Base-by-base conservation (phyloP, 2,113 vertebrate genomes). In the Pimephales promelas region DNA sequence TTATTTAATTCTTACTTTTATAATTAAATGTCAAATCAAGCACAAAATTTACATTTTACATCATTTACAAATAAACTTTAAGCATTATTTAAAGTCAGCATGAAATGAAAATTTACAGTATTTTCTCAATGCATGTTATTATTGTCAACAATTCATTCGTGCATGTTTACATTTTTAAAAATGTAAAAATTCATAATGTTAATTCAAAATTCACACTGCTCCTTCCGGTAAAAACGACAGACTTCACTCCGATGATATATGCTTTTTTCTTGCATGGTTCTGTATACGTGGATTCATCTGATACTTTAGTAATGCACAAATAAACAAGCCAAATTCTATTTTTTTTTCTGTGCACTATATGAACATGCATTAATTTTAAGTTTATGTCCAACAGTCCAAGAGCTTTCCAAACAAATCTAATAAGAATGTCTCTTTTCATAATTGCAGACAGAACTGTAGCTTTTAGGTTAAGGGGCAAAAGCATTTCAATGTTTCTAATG, bases 1-100 rank as follows among this genome's bases (percentile, higher is more conserved):
- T 82, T 77, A 83, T 91, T 77, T 77, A 87, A 88, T 87, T 89
- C 83, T 83, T 83, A 88, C 79, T 91, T 93, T 85, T 94, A 88
- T 92, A 92, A 87, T 90, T 89, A 85, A 90, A 93, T 84, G 83
- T 56, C 85, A 86, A 76, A 90, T 90, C 91, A 86, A 61, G 91
- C 84, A 87, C 57, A 81, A 79, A 74, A 68, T 22, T 14, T 10
- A 10, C 1, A 10, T 10, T 59, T 59, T 24, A 4, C 56, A 54
- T 9, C 1, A 49, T 49, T 14, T 49, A 49, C 47, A 49, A 16
- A 47, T 47, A 49, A 56, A 64, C 61, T 64, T 72, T 16, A 73
- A 73, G 24, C 70, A 72, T 73, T 47, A 14, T 73, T 72, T 47
- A 26, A 47, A 74, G n/a, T 31, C 45, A 74, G 14, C 28, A 20